Evolutionary conservation across 2,888 invertebrate species (phyloP), one percentile per base, ranked within the genome.

Genomic region (Epinotia brunnichana): DNA sequence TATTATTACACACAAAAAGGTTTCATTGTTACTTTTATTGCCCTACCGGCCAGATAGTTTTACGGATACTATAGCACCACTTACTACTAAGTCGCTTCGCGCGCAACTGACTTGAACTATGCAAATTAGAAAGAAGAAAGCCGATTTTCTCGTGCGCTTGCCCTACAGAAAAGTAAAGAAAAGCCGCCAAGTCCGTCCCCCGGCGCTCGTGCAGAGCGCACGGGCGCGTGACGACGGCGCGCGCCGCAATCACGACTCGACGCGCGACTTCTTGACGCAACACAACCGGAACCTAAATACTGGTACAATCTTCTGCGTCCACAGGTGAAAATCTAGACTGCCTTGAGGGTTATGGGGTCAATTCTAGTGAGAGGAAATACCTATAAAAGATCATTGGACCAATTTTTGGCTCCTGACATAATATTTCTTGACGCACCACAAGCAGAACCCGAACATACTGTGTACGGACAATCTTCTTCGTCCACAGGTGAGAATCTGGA

Each of bases 211-310:
- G 92, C 90, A 89, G 86, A 79, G 84, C 79, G 84, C 88, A 82
- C 86, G 84, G 81, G 88, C 91, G 90, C 92, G 91, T 92, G 92
- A 92, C 92, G 90, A 84, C 85, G 81, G 88, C 91, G 89, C 91
- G 90, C 87, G 91, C 90, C 90, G 87, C 86, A 84, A 84, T 89
- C 92, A 92, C 92, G 91, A 88, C 82, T 81, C 82, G 87, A 87
- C 90, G 90, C 83, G 89, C 87, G 88, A 85, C 89, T 86, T 85
- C 82, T 85, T 84, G 85, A 88, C 89, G 90, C 90, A 89, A 90
- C 79, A 79, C 77, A 76, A 76, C 76, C 76, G 75, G 75, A 74
- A 77, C 79, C 78, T 77, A 78, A 80, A 76, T 60, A 71, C 41
- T 53, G 24, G 21, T 3, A 10, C 41, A 41, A 56, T 56, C 29